These are phyloP conservation scores for Vireo altiloquus DNA, from an alignment of 2,113 vertebrate genomes.

Conservation along the genomic window DNA sequence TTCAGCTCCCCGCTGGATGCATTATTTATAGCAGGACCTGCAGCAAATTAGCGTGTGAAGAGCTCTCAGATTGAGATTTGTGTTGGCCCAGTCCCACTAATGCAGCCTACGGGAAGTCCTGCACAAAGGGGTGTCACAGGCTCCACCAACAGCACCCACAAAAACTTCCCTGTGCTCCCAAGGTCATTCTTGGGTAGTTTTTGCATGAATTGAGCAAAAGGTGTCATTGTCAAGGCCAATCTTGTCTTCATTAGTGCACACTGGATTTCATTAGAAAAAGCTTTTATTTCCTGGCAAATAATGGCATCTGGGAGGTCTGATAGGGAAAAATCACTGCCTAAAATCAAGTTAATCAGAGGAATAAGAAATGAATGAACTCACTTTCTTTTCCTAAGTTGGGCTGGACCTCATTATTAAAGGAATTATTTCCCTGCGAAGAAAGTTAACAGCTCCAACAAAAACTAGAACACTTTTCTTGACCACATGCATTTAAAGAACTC, in stretches of 20 bases:
- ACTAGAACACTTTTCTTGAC: not conserved
- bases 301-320: not conserved
- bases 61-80: slow-evolving; percentile 12
- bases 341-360: not conserved
- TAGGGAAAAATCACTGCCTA: not conserved
- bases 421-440: not conserved
- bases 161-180: not conserved
- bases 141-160: not conserved
- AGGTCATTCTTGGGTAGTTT: not conserved
- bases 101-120: not conserved
- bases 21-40: slow-evolving; percentile 61
- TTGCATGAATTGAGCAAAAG: not conserved
- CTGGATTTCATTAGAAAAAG: not conserved
- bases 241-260: not conserved
- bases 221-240: not conserved
- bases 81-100: not conserved
- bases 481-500: not conserved
- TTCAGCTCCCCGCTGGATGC: slow-evolving; percentile 13
- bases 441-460: not conserved
- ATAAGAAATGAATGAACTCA: not conserved
- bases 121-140: not conserved
- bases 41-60: slow-evolving; percentile 47
- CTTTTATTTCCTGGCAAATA: not conserved
- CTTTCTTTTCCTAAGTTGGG: not conserved
- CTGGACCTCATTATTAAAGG: not conserved